Percentiles rank a stretch among this genome's conserved stretches.
phyloP scores from a whole-genome alignment of 2,113 vertebrate species.

The Microcebus murinus region DNA sequence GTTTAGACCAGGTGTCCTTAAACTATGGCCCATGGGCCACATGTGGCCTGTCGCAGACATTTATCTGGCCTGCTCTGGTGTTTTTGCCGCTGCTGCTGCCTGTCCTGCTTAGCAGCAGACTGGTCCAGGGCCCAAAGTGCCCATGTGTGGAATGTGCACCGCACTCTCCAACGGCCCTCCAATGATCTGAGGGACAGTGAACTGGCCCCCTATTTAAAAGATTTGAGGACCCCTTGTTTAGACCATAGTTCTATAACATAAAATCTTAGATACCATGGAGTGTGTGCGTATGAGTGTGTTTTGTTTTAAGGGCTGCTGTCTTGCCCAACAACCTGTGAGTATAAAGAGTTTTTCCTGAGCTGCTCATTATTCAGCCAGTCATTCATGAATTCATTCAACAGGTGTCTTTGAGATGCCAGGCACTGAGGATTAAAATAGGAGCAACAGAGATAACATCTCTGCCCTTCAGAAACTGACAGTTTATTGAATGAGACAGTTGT shows the following conservation, averaged over 20 bases:
- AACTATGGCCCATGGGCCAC: too few relatives aligned
- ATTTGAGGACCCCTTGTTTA: background rate
- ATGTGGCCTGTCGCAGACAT: too few relatives aligned
- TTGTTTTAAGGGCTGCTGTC: background rate
- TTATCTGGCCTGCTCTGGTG: too few relatives aligned
- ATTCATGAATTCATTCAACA: conserved; percentile 45
- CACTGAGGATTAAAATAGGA: conserved; percentile 27
- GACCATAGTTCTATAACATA: background rate
- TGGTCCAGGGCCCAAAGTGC: too few relatives aligned
- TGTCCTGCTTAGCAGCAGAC: too few relatives aligned
- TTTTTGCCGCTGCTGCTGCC: too few relatives aligned
- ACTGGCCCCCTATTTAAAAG: too few relatives aligned
- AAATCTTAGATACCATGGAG: background rate
- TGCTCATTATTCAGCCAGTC: conserved; percentile 31
- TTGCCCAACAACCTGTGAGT: background rate
- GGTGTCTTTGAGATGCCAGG: conserved; percentile 26
- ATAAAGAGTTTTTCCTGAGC: conserved; percentile 3
- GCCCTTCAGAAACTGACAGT: conserved; percentile 2
- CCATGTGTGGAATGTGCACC: too few relatives aligned
- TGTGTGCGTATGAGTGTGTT: background rate
- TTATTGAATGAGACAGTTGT: conserved; percentile 38
- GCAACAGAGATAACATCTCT: background rate
- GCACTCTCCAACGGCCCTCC: too few relatives aligned
- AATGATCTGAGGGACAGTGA: too few relatives aligned
- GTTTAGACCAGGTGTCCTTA: background rate